Base-by-base conservation (phyloP, 23 tunicate genomes). In the Trididemnum clinides region DNA sequence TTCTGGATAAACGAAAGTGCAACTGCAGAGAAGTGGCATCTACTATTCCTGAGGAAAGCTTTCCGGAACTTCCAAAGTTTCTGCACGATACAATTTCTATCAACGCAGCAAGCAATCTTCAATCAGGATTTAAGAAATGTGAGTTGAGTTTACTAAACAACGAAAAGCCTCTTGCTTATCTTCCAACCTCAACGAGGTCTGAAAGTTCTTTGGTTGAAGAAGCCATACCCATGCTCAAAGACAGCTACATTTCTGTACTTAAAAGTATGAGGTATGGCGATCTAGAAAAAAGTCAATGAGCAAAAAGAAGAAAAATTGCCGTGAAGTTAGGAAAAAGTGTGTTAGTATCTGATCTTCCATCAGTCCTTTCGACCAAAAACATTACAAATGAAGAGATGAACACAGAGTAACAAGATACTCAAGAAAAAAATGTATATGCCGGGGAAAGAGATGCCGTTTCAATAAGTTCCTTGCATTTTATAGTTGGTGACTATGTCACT, bases 301-400 rank as follows among this genome's bases (percentile, higher is more conserved):
- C 6, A 21, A 62, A 21, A 62, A 18, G 27, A 62, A 62, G 21
- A 21, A 62, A 62, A 26, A 19, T 62, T 19, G 27, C 18, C 23
- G 69, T 62, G 69, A 26, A 62, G 69, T 26, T 26, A 21, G 69
- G 69, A 62, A 62, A 62, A 26, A 62, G 69, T 62, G 69, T 62
- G 23, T 22, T 22, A 15, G 4, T 62, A 6, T 19, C 69, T 18
- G 69, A 62, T 62, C 21, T 62, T 62, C 27, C 27, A 62, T 62
- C 69, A 18, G 21, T 26, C 27, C 21, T 62, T 62, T 22, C 23
- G 6, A 4, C 23, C 23, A 62, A 21, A 4, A 6, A 18, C 69
- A 22, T 4, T 15, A 21, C 27, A 62, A 26, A 62, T 15, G 27
- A 62, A 15, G 27, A 62, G 26, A 62, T 4, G 18, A 22, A 22